Evolutionary conservation across 2,888 invertebrate species (phyloP).

Genomic region (Argynnis bischoffii): DNA sequence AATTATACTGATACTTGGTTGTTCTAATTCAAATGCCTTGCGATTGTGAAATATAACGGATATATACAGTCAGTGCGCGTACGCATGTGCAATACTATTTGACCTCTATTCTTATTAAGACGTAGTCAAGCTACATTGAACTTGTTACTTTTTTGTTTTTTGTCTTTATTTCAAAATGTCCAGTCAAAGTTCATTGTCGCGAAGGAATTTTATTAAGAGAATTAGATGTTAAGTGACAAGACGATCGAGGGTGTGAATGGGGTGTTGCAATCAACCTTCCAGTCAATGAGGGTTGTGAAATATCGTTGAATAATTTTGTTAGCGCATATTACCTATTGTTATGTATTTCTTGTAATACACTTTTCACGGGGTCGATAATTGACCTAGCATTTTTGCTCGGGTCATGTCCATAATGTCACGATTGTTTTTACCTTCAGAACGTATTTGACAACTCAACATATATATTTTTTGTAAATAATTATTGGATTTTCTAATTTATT

Average conservation of each 20-base stretch:
- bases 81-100: slow-evolving; percentile 13
- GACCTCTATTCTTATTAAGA: slow-evolving; percentile 25
- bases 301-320: slow-evolving; percentile 68
- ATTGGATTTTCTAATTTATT: background rate
- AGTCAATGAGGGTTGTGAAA: slow-evolving; percentile 65
- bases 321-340: slow-evolving; percentile 65
- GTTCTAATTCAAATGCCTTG: slow-evolving; percentile 26
- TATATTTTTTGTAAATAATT: background rate
- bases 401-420: slow-evolving; percentile 55
- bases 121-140: slow-evolving; percentile 57
- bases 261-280: slow-evolving; percentile 70
- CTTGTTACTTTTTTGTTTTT: slow-evolving; percentile 56
- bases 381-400: slow-evolving; percentile 52
- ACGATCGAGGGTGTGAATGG: slow-evolving; percentile 61
- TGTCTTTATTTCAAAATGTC: slow-evolving; percentile 48
- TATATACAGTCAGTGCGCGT: slow-evolving; percentile 20
- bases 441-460: too few species aligned
- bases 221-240: slow-evolving; percentile 66
- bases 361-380: slow-evolving; percentile 66
- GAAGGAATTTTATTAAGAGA: slow-evolving; percentile 51
- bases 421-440: slow-evolving; percentile 26
- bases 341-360: slow-evolving; percentile 63
- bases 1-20: too few species aligned
- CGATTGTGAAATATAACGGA: slow-evolving; percentile 18
- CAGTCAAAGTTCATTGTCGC: slow-evolving; percentile 17